Evolutionary conservation across 2,888 invertebrate genomes (phyloP).

Genomic region (Caenorhabditis panamensis): DNA sequence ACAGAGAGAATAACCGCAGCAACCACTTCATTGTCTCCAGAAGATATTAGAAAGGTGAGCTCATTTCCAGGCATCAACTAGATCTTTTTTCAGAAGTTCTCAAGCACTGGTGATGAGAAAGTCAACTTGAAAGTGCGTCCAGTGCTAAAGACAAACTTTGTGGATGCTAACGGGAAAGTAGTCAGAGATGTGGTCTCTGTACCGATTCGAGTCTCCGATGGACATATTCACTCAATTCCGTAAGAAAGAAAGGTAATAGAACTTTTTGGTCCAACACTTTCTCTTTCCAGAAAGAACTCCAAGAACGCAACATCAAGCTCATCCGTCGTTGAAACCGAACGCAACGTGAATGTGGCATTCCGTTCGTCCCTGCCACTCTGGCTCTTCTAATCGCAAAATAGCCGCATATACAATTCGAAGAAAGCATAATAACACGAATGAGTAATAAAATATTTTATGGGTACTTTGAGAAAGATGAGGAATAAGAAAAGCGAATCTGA

Average conservation of each 20-base stretch:
- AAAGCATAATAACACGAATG: constrained; percentile 42
- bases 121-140: constrained; percentile 76
- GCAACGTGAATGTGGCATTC: constrained; percentile 59
- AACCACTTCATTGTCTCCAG: constrained; percentile 49
- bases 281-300: constrained; percentile 48
- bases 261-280: not conserved
- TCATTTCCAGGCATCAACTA: not conserved
- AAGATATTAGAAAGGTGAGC: constrained; percentile 53
- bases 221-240: constrained; percentile 59
- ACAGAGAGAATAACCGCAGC: constrained; percentile 7
- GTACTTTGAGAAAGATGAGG: constrained; percentile 7
- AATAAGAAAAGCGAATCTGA: constrained; percentile 11
- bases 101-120: constrained; percentile 63
- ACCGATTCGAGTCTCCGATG: constrained; percentile 75
- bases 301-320: constrained; percentile 55
- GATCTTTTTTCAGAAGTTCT: constrained; percentile 40
- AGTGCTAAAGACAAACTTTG: constrained; percentile 76
- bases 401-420: not conserved
- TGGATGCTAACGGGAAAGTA: constrained; percentile 76
- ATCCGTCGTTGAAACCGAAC: constrained; percentile 55
- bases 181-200: constrained; percentile 74
- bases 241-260: constrained; percentile 24
- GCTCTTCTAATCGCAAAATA: constrained; percentile 38
- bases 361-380: constrained; percentile 57
- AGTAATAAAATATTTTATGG: constrained; percentile 53